phyloP scores from a whole-genome alignment of 1,140 invertebrate species.

The Nomia melanderi region DNA sequence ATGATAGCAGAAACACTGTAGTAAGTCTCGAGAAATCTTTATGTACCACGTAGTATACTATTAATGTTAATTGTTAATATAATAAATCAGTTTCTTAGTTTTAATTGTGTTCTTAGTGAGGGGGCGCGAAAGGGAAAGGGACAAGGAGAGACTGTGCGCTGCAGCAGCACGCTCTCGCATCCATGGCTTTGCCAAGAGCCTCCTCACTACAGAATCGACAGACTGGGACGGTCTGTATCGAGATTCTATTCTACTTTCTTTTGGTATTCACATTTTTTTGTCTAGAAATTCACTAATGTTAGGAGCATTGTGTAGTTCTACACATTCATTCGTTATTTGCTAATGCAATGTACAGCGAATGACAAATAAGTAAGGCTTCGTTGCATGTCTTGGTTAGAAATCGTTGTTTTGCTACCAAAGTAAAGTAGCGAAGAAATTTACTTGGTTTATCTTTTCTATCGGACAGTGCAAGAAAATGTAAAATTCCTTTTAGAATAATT shows the following conservation, averaged over 20 bases:
- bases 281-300: not conserved
- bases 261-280: slow-evolving; percentile 14
- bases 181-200: slow-evolving; percentile 82
- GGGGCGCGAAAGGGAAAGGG: slow-evolving; percentile 79
- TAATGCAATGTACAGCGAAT: not conserved
- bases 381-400: slow-evolving; percentile 8
- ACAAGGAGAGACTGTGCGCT: slow-evolving; percentile 80
- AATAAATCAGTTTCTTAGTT: slow-evolving; percentile 71
- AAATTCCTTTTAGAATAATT: not conserved
- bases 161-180: slow-evolving; percentile 82
- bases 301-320: not conserved
- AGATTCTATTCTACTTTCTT: slow-evolving; percentile 44
- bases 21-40: not conserved
- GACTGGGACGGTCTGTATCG: slow-evolving; percentile 80
- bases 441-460: not conserved
- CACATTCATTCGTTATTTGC: slow-evolving; percentile 5
- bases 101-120: slow-evolving; percentile 79
- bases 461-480: not conserved
- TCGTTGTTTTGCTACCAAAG: not conserved
- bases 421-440: not conserved
- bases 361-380: not conserved
- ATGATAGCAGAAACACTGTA: not conserved
- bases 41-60: not conserved
- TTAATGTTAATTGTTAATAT: slow-evolving; percentile 52
- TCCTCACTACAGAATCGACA: slow-evolving; percentile 79